phyloP scores from a whole-genome alignment of 2,797 vertebrate species.

The Arnoldichthys spilopterus region DNA sequence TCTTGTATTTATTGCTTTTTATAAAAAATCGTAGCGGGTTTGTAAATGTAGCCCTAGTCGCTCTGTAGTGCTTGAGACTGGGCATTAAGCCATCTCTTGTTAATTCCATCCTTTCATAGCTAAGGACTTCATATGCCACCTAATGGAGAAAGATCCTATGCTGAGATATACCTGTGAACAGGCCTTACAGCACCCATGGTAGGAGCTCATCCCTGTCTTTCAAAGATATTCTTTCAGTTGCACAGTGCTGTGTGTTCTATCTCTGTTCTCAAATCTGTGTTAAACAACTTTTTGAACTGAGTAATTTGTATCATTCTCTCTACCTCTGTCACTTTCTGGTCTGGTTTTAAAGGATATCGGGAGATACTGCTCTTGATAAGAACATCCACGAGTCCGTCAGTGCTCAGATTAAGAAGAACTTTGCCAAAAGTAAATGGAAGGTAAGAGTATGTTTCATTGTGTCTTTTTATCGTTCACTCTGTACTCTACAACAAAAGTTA shows the following conservation, averaged over 20 bases:
- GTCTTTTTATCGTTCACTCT: no score
- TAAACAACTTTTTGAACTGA: not conserved
- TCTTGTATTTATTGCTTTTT: no score
- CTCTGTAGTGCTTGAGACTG: no score
- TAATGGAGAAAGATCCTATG: constrained; percentile 94
- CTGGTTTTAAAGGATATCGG: constrained; percentile 86
- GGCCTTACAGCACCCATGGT: constrained; percentile 96
- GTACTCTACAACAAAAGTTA: no score
- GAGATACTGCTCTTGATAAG: constrained; percentile 94
- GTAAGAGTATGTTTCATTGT: constrained; percentile 71
- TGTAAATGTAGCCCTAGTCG: no score
- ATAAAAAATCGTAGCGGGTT: no score
- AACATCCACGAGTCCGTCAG: constrained; percentile 98
- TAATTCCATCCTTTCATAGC: constrained; percentile 71
- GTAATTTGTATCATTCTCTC: not conserved
- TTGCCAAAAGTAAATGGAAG: constrained; percentile 99
- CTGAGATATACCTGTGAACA: constrained; percentile 93
- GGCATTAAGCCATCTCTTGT: not conserved
- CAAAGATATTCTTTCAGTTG: not conserved
- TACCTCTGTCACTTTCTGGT: not conserved
- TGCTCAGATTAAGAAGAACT: constrained; percentile 97
- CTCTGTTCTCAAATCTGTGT: not conserved
- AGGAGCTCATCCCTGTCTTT: constrained; percentile 48
- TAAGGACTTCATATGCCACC: constrained; percentile 95
- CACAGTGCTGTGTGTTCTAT: not conserved